phyloP scores from a whole-genome alignment of 2,113 vertebrate species.

The Mugil cephalus region DNA sequence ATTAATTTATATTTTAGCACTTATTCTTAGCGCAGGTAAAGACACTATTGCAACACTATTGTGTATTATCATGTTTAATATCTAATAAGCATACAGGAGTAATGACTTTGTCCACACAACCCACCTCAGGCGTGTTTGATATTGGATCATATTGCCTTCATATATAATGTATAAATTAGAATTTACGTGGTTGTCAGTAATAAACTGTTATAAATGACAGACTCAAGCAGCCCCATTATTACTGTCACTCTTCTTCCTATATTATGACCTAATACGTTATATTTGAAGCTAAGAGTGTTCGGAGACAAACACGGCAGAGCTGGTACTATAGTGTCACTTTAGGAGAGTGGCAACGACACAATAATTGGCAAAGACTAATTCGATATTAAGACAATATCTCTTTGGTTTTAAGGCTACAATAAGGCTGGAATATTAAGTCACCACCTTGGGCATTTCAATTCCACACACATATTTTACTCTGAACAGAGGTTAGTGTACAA shows the following conservation, averaged over 20 bases:
- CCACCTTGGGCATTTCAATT: background rate
- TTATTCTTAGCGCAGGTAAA: no score
- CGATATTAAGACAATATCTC: background rate
- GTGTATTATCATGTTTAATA: background rate
- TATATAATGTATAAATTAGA: background rate
- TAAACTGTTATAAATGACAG: no score
- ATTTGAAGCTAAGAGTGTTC: background rate
- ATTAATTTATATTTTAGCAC: no score
- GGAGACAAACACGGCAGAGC: background rate
- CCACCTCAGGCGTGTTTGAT: background rate
- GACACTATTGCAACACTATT: background rate
- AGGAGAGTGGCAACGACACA: background rate
- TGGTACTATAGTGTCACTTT: background rate
- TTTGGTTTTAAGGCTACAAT: background rate
- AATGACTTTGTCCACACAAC: background rate
- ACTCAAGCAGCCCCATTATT: background rate
- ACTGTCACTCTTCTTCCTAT: background rate
- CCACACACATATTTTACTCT: background rate
- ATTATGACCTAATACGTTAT: background rate
- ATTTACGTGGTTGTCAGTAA: background rate
- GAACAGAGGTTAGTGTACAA: constrained; percentile 16
- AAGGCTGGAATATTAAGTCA: background rate
- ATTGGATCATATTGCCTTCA: background rate
- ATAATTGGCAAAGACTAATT: background rate
- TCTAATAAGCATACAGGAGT: no score